Base-by-base conservation (phyloP, 1,140 invertebrate species). In the Diabrotica virgifera region DNA sequence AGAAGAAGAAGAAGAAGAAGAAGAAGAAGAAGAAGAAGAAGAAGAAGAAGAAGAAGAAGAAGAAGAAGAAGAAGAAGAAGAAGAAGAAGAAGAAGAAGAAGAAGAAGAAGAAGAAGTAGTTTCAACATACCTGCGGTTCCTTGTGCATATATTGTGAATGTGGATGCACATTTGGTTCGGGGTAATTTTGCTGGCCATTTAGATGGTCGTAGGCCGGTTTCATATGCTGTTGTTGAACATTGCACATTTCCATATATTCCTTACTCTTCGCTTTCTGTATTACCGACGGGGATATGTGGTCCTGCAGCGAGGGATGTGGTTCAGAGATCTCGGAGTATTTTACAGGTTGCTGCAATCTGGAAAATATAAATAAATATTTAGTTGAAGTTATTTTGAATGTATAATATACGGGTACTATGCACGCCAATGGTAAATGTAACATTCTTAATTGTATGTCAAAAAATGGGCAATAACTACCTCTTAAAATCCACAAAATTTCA, bases 291-390 rank as follows among this genome's bases (percentile, higher is more conserved):
- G 71, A 61, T 46, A 74, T 65, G 12, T 69, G 72, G 10, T 75
- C 74, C 11, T 69, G 64, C 59, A 71, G 59, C n/a, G 68, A 46
- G 36, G 63, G 65, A 36, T 64, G 55, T 7, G 67, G 62, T 50
- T 78, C 77, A 7, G 72, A 70, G 37, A 77, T 72, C 64, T 78
- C 76, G 14, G 77, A 77, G 65, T 78, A 78, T 69, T 77, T 78
- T 51, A 77, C 74, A 59, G 40, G 40, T 46, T 46, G 40, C n/a
- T 46, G 40, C n/a, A 46, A 46, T 8, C 40, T 46, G 5, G 40
- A 6, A 46, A 46, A 24, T 24, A 24, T 4, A 24, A 2, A 24
- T 24, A 24, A 24, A 24, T 2, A 24, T 24, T 24, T 24, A 24
- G 4, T 24, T 24, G 24, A 24, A 24, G 4, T 24, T 36, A 56